Evolutionary conservation across 2,888 invertebrate genomes (phyloP).

Genomic region (Hyalella azteca): DNA sequence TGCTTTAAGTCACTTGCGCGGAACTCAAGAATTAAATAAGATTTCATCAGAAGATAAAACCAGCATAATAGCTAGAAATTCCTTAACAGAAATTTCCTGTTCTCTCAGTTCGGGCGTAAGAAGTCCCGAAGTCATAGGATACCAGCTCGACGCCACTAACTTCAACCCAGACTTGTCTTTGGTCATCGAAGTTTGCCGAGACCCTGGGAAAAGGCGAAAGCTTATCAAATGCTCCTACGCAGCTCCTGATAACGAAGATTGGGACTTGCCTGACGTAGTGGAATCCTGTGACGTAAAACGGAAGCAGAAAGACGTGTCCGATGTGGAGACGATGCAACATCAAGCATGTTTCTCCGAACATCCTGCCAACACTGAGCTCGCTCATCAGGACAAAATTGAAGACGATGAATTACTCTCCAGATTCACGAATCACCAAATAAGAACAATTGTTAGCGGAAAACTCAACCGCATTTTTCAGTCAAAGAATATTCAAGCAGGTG

Average conservation of each 20-base stretch:
- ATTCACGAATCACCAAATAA: no score
- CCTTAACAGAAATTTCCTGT: background rate
- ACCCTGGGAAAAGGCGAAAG: background rate
- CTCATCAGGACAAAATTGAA: no score
- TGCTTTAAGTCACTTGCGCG: background rate
- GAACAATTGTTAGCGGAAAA: no score
- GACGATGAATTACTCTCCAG: no score
- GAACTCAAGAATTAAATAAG: background rate
- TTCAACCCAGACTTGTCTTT: constrained; percentile 7
- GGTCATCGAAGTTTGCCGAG: constrained; percentile 13
- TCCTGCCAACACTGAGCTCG: no score
- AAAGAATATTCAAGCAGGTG: no score
- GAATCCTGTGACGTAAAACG: background rate
- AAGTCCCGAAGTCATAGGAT: background rate
- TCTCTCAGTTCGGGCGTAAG: background rate
- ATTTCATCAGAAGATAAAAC: no score
- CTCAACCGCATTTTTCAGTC: no score
- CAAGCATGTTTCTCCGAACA: no score
- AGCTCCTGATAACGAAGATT: background rate
- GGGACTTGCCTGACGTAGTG: background rate
- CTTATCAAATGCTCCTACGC: constrained; percentile 19
- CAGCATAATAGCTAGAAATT: no score
- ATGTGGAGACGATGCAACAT: no score
- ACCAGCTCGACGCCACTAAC: background rate
- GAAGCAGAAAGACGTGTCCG: no score